phyloP scores from a whole-genome alignment of 1,140 invertebrate species.

The Globodera ellingtonae region DNA sequence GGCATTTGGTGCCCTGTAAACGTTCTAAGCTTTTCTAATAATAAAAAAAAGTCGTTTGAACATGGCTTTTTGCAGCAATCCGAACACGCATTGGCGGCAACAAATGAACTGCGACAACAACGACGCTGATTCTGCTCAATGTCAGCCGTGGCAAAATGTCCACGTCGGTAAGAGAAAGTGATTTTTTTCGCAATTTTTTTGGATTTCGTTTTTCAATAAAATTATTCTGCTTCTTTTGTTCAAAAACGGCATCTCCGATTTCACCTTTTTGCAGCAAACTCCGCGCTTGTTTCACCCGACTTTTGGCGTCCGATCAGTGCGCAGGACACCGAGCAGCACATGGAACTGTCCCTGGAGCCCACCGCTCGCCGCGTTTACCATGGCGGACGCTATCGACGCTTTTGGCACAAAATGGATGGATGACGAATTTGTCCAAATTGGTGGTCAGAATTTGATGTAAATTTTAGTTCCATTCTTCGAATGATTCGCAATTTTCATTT shows the following conservation, averaged over 20 bases:
- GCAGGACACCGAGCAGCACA: slow-evolving; percentile 37
- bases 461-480: too few species aligned
- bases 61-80: not conserved
- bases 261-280: slow-evolving; percentile 3
- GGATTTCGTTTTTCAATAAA: slow-evolving; percentile 19
- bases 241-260: slow-evolving; percentile 26
- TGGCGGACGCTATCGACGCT: slow-evolving; percentile 32
- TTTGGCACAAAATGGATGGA: slow-evolving; percentile 44
- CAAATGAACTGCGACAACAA: not conserved
- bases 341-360: slow-evolving; percentile 39
- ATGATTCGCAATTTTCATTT: too few species aligned
- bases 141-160: too few species aligned
- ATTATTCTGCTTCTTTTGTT: not conserved
- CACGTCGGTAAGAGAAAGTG: not conserved
- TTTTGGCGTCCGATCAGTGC: slow-evolving; percentile 34
- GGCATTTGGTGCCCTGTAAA: too few species aligned
- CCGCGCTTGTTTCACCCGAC: not conserved
- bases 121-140: not conserved
- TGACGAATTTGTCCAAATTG: not conserved
- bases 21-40: too few species aligned
- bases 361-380: slow-evolving; percentile 34
- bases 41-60: slow-evolving; percentile 18
- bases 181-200: slow-evolving; percentile 22
- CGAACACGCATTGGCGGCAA: slow-evolving; percentile 22
- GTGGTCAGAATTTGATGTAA: too few species aligned